Base-by-base conservation (phyloP, 2,888 invertebrate species). In the Sarcophaga rosellei region DNA sequence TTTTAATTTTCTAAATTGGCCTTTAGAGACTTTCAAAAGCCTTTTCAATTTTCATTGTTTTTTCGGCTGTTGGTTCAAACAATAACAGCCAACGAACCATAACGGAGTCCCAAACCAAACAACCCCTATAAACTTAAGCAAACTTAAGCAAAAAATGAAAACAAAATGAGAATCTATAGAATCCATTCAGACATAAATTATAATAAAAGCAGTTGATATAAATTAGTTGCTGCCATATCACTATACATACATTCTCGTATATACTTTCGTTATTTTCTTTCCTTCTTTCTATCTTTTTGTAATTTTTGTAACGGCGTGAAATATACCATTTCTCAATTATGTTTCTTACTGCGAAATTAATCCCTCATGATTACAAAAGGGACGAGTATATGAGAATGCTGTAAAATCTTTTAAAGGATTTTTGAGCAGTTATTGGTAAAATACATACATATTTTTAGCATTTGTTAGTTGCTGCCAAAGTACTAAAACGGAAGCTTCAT, bases 171-270 rank as follows among this genome's bases (percentile, higher is more conserved):
- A 77, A 76, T 73, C 75, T 82, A 79, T 80, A 44, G 21, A n/a
- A 45, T 21, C 61, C 74, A 65, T 63, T 25, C 47, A 6, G 47
- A 17, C 74, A 81, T 86, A 84, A 86, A 84, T 86, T 84, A 66
- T 81, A 63, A 83, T 81, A 86, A 73, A 83, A 83, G n/a, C 73
- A 80, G 86, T 86, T 86, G 76, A 83, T 86, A 86, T 86, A 86
- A 86, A 86, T 86, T 86, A 86, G 81, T 86, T 86, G 84, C 80
- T 84, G 75, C 81, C 81, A 84, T 81, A 70, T 86, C 86, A 81
- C 83, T n/a, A n/a, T 47, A 6, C 6, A 35, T 35, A 6, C 6
- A 35, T 23, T 1, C 3, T 23, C 1, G 25, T 35, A 35, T 35
- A 10, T 35, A 35, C 35, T 35, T 35, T 10, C 35, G 1, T 35